phyloP scores from a whole-genome alignment of 2,113 vertebrate genomes.

The Tor tambroides region DNA sequence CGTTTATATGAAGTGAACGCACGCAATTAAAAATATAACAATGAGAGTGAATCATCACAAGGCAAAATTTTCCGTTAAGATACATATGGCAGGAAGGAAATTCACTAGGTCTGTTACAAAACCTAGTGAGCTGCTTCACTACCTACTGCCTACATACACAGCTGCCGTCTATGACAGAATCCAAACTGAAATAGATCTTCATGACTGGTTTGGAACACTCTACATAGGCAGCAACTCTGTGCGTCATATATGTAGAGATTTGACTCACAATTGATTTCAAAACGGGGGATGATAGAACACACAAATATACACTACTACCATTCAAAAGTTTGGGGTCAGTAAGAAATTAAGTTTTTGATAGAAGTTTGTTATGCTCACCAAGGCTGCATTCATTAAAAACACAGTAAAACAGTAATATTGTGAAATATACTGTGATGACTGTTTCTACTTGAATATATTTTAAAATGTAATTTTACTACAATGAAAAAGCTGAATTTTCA shows the following conservation, averaged over 20 bases:
- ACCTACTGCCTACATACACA: constrained; percentile 18
- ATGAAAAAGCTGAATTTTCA: too few species aligned
- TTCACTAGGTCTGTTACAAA: constrained; percentile 8
- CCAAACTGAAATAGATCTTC: constrained; percentile 21
- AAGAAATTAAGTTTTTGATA: neutral
- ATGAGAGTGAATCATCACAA: neutral
- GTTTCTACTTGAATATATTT: too few species aligned
- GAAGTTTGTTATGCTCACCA: neutral
- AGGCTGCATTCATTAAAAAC: neutral
- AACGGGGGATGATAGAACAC: neutral
- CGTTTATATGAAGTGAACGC: constrained; percentile 2
- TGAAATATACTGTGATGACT: too few species aligned
- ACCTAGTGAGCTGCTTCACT: neutral
- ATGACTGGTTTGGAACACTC: constrained; percentile 10
- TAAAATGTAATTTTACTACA: too few species aligned
- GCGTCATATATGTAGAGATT: neutral
- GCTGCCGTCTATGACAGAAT: constrained; percentile 15
- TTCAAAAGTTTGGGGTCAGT: neutral
- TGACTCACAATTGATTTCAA: neutral
- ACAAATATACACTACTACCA: neutral
- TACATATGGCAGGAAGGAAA: neutral
- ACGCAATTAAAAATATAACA: neutral
- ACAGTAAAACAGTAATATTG: too few species aligned
- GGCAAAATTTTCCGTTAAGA: neutral
- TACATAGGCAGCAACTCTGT: neutral